Base-by-base conservation (phyloP, 2,888 invertebrate genomes). In the Zygogramma bicolorata region DNA sequence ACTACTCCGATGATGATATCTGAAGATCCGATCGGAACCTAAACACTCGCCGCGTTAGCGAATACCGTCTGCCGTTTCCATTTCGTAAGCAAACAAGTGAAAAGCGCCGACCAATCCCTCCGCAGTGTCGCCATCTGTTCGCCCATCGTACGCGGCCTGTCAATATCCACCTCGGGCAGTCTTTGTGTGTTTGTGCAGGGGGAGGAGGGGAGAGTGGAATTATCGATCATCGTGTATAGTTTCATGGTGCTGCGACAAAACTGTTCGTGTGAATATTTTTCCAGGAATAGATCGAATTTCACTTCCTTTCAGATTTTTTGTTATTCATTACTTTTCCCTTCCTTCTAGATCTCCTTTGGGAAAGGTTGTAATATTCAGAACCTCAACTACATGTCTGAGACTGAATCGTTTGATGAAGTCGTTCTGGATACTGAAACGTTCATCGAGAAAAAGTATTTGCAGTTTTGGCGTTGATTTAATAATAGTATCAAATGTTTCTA, bases 61-160 rank as follows among this genome's bases (percentile, higher is more conserved):
- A 53, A 53, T 25, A 53, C 53, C 53, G 53, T 53, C 53, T 53
- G 25, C 53, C 53, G 25, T 53, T 53, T 53, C 53, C 53, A 53
- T 53, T 53, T 22, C 13, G 25, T 25, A n/a, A 8, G n/a, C 53
- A 53, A 53, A 53, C 53, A 53, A 53, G n/a, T 53, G 53, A 53
- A 53, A 53, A 53, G 15, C 25, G 53, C 13, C 53, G 53, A 53
- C 53, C 53, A 53, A 53, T 53, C 22, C 8, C 5, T 10, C 1
- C 22, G 53, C 8, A 53, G 53, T 15, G 15, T 42, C 3, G 22
- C 22, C 53, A 10, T 8, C 10, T 13, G 46, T 46, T 46, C 46
- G 18, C 20, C 6, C 46, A 15, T 8, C 53, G 53, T 13, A 25
- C 53, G 25, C 46, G 15, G 53, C 25, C 53, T 25, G 53, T 53